phyloP scores from a whole-genome alignment of 2,113 vertebrate genomes.

The Rallus limicola region DNA sequence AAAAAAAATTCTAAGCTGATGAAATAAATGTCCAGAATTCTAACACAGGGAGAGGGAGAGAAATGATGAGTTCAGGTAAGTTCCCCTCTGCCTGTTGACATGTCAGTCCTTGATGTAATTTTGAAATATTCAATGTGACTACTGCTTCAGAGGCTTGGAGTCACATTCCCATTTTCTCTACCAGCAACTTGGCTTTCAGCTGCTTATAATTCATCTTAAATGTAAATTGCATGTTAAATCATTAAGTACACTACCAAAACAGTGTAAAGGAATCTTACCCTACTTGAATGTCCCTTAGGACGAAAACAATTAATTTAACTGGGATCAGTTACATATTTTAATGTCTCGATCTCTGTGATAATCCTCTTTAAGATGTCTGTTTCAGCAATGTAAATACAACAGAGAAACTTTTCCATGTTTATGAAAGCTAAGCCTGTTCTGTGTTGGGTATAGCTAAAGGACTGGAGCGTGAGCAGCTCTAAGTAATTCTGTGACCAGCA shows the following conservation, averaged over 20 bases:
- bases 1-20: background rate
- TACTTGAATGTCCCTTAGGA: background rate
- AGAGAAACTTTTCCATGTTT: slow-evolving; percentile 20
- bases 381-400: slow-evolving; percentile 44
- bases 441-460: slow-evolving; percentile 20
- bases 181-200: background rate
- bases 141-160: slow-evolving; percentile 36
- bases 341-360: slow-evolving; percentile 40
- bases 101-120: background rate
- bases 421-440: slow-evolving; percentile 39
- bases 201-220: background rate
- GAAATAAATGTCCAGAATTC: background rate
- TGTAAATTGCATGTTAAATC: background rate
- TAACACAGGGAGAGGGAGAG: background rate
- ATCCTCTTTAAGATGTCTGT: slow-evolving; percentile 64
- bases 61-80: background rate
- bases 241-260: background rate
- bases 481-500: slow-evolving; percentile 65
- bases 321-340: slow-evolving; percentile 70
- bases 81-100: background rate
- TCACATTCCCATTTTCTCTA: slow-evolving; percentile 13
- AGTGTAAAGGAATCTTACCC: background rate
- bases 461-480: slow-evolving; percentile 20
- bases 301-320: slow-evolving; percentile 68
- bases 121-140: slow-evolving; percentile 34